Conservation (phyloP, 2,113 vertebrate species). For the Eulemur rufifrons region DNA sequence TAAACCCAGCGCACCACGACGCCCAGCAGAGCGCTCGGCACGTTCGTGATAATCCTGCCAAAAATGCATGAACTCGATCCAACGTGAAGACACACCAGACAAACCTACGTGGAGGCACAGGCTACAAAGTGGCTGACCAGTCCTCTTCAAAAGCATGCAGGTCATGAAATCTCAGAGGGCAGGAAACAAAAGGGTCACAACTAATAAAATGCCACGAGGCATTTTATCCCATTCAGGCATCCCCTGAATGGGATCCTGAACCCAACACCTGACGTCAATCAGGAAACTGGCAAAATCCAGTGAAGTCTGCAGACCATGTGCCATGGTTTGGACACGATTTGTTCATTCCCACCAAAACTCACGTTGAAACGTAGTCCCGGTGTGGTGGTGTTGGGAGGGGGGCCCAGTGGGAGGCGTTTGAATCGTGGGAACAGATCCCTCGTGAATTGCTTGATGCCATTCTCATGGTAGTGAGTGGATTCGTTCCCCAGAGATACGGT, state of each 20-base stretch:
- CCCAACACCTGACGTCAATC: not conserved
- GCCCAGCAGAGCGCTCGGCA: rapidly evolving
- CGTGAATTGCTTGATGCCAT: not conserved
- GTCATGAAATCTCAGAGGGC: too few relatives aligned
- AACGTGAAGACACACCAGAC: not conserved
- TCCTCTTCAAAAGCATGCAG: not conserved
- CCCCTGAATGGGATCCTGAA: not conserved
- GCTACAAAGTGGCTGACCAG: not conserved
- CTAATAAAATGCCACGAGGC: not conserved
- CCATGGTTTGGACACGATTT: too few relatives aligned
- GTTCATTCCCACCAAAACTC: not conserved
- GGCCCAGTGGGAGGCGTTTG: not conserved
- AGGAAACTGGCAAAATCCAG: not conserved
- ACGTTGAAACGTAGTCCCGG: not conserved
- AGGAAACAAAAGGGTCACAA: not conserved
- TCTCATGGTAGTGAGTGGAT: not conserved
- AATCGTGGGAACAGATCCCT: not conserved
- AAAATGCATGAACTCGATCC: not conserved
- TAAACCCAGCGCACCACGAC: rapidly evolving
- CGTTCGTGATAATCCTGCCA: not conserved
- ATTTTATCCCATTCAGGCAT: too few relatives aligned
- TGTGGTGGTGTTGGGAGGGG: not conserved
- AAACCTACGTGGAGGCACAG: rapidly evolving
- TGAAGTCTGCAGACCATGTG: not conserved
- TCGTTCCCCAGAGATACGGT: not conserved